These are phyloP conservation scores for Oostethus manadensis DNA, from an alignment of 2,113 vertebrate species.

Conservation along the genomic window DNA sequence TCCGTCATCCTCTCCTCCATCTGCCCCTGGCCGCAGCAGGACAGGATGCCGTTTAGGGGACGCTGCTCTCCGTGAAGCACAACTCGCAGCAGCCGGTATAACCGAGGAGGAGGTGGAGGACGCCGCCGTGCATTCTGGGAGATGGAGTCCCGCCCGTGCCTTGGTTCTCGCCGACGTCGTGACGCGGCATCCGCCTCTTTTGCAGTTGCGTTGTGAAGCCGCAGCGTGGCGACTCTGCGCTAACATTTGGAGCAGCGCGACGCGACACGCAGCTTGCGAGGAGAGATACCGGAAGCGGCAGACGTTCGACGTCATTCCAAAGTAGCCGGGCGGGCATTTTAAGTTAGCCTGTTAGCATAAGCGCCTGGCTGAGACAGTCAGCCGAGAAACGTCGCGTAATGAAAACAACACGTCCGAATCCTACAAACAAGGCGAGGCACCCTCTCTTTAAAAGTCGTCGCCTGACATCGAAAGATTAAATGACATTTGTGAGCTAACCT, in stretches of 20 bases:
- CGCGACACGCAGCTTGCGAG: not conserved
- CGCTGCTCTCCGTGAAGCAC: constrained; percentile 22
- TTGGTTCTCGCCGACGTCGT: constrained; percentile 41
- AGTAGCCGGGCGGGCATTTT: not conserved
- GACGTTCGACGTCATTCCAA: too few relatives aligned
- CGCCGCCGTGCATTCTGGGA: constrained; percentile 59
- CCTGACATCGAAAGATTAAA: too few relatives aligned
- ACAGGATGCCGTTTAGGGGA: constrained; percentile 18
- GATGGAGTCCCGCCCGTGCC: constrained; percentile 41
- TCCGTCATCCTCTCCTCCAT: constrained; percentile 43
- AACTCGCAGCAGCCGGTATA: constrained; percentile 16
- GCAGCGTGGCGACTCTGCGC: constrained; percentile 29
- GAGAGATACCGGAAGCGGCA: not conserved
- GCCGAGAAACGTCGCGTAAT: too few relatives aligned
- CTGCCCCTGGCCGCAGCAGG: constrained; percentile 48
- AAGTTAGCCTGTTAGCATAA: too few relatives aligned
- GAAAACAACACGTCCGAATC: too few relatives aligned
- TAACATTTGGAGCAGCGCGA: not conserved
- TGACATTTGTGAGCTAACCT: too few relatives aligned
- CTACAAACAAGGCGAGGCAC: too few relatives aligned
- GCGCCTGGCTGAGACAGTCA: too few relatives aligned
- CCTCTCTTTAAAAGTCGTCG: too few relatives aligned
- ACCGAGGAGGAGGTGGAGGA: constrained; percentile 11
- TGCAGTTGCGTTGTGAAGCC: constrained; percentile 16
- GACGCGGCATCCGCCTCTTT: constrained; percentile 4